Conservation (phyloP, 2,888 invertebrate genomes). For the Bursaphelenchus okinawaensis region DNA sequence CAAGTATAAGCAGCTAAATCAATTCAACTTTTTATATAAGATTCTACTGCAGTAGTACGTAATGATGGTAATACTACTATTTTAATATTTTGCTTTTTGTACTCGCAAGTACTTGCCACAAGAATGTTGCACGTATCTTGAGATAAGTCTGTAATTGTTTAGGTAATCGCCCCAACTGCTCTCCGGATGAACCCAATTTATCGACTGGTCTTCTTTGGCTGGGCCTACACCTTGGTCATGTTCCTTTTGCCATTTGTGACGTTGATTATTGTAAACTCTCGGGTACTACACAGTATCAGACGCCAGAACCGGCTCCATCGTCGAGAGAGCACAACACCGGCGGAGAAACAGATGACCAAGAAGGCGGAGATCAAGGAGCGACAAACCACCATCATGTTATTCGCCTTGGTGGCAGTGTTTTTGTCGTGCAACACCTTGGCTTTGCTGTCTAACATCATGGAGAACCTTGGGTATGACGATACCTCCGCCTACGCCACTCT, state of each 20-base stretch:
- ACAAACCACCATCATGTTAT: constrained; percentile 50
- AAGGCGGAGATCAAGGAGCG: constrained; percentile 32
- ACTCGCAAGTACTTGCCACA: too few relatives aligned
- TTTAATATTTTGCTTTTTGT: too few relatives aligned
- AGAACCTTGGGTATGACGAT: constrained; percentile 38
- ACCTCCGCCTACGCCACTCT: constrained; percentile 33
- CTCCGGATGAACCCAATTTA: constrained; percentile 22
- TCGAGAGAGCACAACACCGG: not conserved
- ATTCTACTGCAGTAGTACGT: too few relatives aligned
- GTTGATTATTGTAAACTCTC: constrained; percentile 45
- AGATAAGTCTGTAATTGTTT: too few relatives aligned
- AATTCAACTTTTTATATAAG: too few relatives aligned
- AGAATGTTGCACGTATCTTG: too few relatives aligned
- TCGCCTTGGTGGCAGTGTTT: constrained; percentile 50
- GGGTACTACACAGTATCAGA: constrained; percentile 41
- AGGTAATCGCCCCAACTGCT: constrained; percentile 24
- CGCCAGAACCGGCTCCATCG: constrained; percentile 22
- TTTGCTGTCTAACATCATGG: constrained; percentile 50
- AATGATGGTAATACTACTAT: too few relatives aligned
- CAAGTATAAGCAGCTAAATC: too few relatives aligned
- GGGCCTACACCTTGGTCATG: constrained; percentile 32
- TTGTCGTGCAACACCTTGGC: constrained; percentile 47
- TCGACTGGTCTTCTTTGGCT: constrained; percentile 44
- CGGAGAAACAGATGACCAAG: not conserved
- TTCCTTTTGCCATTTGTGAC: constrained; percentile 46